Percentiles rank a stretch among this genome's conserved stretches.
Conservation (phyloP, 1,140 invertebrate genomes). For the Lordiphosa stackelbergi region DNA sequence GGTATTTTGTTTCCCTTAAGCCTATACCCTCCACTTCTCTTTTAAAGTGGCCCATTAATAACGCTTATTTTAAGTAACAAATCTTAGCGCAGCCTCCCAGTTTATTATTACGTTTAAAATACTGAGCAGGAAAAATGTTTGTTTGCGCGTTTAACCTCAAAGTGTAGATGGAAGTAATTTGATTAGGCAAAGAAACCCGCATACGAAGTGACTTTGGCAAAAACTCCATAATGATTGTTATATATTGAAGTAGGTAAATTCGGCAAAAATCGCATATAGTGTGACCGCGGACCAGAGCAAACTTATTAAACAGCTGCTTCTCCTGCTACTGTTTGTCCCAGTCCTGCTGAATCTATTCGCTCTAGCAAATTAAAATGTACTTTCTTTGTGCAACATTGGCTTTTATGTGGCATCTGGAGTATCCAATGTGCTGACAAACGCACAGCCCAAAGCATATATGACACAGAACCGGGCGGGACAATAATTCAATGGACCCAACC, state of each 20-base stretch:
- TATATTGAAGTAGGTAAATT: neutral
- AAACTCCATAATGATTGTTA: no score
- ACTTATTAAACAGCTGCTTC: slow-evolving; percentile 28
- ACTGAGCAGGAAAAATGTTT: slow-evolving; percentile 27
- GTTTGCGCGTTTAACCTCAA: slow-evolving; percentile 4
- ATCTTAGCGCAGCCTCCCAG: slow-evolving; percentile 36
- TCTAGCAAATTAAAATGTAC: slow-evolving; percentile 45
- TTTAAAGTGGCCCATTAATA: slow-evolving; percentile 47
- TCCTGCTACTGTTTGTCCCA: neutral
- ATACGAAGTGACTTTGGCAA: no score
- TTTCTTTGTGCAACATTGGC: slow-evolving; percentile 52
- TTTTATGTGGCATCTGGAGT: slow-evolving; percentile 34
- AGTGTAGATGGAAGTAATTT: slow-evolving; percentile 33
- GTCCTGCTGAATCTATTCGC: neutral
- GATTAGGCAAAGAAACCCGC: slow-evolving; percentile 2
- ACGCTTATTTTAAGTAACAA: slow-evolving; percentile 42
- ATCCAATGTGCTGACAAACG: slow-evolving; percentile 28
- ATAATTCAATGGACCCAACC: slow-evolving; percentile 30
- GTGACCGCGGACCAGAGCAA: no score
- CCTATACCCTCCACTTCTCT: neutral
- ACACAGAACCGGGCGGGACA: slow-evolving; percentile 23
- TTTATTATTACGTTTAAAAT: slow-evolving; percentile 63
- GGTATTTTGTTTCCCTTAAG: neutral
- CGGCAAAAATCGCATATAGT: no score
- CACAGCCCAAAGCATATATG: slow-evolving; percentile 17